Evolutionary conservation across 53 echinoderm and acorn worm species (phyloP), one percentile per base, ranked within the genome.

Genomic region (Paracentrotus lividus): DNA sequence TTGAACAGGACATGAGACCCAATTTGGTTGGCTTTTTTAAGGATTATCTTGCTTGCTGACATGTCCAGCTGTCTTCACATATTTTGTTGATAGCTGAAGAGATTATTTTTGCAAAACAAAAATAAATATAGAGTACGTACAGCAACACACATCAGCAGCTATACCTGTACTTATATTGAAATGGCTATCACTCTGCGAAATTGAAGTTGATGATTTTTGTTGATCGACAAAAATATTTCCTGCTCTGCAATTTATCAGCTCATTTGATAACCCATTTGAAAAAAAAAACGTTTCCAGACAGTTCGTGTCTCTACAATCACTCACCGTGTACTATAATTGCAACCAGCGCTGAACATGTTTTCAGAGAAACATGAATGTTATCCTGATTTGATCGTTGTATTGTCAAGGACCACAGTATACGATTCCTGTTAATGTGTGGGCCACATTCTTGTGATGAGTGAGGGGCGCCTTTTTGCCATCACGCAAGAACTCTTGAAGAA

Each of bases 341-440:
- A 61, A 2, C 32, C 32, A 72, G 18, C 72, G 16, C 21, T 18
- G 72, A 72, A 0, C 18, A 38, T 72, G 40, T 72, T 40, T 72
- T 72, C 72, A 40, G 72, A 72, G 20, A 40, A 72, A 72, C 18
- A 72, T 72, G 72, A 72, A 72, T 72, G 72, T 20, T 72, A 72
- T 72, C 72, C 72, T 36, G 72, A 16, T 36, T 72, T 16, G 36
- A 72, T n/a, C 12, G 33, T 33, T 33, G 33, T 67, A 67, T 67
- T 67, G 31, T 67, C 32, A 67, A 31, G 67, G 67, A 67, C 32
- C 72, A 38, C n/a, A n/a, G 7, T 54, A n/a, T 18, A 53, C 18
- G 6, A 4, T 54, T 18, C 54, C 18, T 54, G 54, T 60, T 34
- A 36, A 20, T 72, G 36, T 72, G 72, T 72, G 72, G 40, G 38